These are phyloP conservation scores for Spea multiplicata DNA, from an alignment of 2,113 vertebrate genomes.

Conservation along the genomic window DNA sequence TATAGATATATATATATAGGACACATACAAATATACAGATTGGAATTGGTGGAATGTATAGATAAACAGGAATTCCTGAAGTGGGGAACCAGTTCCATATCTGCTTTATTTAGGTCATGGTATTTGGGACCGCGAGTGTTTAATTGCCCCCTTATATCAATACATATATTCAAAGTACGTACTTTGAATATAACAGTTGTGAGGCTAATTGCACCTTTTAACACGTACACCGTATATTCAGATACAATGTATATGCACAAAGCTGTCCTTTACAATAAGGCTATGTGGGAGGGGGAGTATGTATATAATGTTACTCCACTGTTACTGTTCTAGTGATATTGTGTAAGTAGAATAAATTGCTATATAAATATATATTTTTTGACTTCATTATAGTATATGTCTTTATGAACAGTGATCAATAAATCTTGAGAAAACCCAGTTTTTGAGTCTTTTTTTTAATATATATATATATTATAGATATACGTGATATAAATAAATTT, in stretches of 20 bases:
- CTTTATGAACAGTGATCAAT: constrained; percentile 42
- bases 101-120: too few species aligned
- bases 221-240: background rate
- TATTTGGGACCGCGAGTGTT: background rate
- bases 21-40: too few species aligned
- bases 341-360: constrained; percentile 31
- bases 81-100: too few species aligned
- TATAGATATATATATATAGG: background rate
- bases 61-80: too few species aligned
- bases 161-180: constrained; percentile 5
- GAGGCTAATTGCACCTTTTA: constrained; percentile 20
- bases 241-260: background rate
- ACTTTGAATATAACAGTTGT: background rate
- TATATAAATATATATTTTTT: constrained; percentile 45
- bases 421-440: background rate
- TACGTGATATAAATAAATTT: background rate
- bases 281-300: constrained; percentile 8
- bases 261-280: background rate
- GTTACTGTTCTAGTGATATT: constrained; percentile 39
- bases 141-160: background rate
- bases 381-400: constrained; percentile 43
- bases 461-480: too few species aligned
- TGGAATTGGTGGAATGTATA: too few species aligned
- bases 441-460: background rate
- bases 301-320: background rate